A percentile compares a stretch with the other conserved stretches of the same genome.
These are phyloP conservation scores for Rostratula benghalensis DNA, from an alignment of 2,113 vertebrate genomes.

Conservation along the genomic window DNA sequence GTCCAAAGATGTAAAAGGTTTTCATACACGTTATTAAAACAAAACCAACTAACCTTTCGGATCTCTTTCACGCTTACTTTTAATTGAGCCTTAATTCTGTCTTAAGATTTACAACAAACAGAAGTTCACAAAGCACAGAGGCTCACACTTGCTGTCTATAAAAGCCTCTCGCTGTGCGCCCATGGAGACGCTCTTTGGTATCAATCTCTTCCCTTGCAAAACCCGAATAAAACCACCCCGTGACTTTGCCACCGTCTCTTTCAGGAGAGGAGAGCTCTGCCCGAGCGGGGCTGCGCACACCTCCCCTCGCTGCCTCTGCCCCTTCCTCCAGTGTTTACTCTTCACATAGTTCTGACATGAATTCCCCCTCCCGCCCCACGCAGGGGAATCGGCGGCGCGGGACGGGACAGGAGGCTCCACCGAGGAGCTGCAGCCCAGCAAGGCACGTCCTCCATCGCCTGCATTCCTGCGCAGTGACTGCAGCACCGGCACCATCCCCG, in stretches of 20 bases:
- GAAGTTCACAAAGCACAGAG: not conserved
- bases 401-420: not conserved
- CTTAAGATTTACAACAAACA: too few species aligned
- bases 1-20: not conserved
- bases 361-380: not conserved
- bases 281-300: not conserved
- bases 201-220: not conserved
- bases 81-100: not conserved
- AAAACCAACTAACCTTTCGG: not conserved
- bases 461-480: not conserved
- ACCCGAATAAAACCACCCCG: not conserved
- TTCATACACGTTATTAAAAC: not conserved
- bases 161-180: not conserved
- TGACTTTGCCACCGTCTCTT: not conserved
- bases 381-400: not conserved
- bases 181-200: not conserved
- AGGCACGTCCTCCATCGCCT: not conserved
- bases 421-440: not conserved
- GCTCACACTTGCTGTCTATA: accelerated
- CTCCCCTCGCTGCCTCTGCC: not conserved
- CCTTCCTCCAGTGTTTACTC: not conserved
- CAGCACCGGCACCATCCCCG: not conserved
- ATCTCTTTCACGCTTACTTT: not conserved
- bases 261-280: not conserved
- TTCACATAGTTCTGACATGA: not conserved